phyloP scores from a whole-genome alignment of 1,140 invertebrate genomes.

The Scaptomyza graminum region DNA sequence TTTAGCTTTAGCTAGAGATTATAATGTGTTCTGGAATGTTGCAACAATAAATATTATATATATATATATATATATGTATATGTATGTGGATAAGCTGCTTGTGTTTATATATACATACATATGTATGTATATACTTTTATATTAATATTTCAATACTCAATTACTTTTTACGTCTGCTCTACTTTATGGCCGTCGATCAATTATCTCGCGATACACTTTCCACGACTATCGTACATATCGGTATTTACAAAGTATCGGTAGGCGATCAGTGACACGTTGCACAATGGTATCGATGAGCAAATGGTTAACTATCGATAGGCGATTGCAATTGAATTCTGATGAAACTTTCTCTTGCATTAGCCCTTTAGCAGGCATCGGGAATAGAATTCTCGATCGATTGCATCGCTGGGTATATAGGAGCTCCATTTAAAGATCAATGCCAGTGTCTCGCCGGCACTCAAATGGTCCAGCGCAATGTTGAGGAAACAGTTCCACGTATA shows the following conservation, averaged over 20 bases:
- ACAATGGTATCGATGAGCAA: too few species aligned
- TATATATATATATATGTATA: constrained; percentile 21
- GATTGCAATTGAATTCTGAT: too few species aligned
- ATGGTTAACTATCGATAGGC: too few species aligned
- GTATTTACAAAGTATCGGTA: too few species aligned
- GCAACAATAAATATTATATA: constrained; percentile 57
- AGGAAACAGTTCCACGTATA: constrained; percentile 83
- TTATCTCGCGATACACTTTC: too few species aligned
- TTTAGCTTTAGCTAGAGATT: constrained; percentile 56
- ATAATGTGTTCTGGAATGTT: constrained; percentile 36
- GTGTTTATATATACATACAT: constrained; percentile 6
- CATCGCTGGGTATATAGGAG: constrained; percentile 80
- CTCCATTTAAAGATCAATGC: constrained; percentile 79
- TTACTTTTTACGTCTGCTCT: too few species aligned
- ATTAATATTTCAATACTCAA: too few species aligned
- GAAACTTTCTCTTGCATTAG: constrained; percentile 9
- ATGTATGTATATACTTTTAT: constrained; percentile 23
- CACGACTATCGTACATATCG: too few species aligned
- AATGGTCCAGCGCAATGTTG: constrained; percentile 72
- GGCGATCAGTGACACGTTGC: too few species aligned
- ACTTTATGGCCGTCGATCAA: too few species aligned
- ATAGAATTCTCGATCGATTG: constrained; percentile 81
- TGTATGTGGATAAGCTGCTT: constrained; percentile 9
- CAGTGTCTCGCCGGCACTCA: constrained; percentile 67
- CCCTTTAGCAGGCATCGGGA: constrained; percentile 77